Conservation (phyloP, 2,113 vertebrate species). For the Lipotes vexillifer region DNA sequence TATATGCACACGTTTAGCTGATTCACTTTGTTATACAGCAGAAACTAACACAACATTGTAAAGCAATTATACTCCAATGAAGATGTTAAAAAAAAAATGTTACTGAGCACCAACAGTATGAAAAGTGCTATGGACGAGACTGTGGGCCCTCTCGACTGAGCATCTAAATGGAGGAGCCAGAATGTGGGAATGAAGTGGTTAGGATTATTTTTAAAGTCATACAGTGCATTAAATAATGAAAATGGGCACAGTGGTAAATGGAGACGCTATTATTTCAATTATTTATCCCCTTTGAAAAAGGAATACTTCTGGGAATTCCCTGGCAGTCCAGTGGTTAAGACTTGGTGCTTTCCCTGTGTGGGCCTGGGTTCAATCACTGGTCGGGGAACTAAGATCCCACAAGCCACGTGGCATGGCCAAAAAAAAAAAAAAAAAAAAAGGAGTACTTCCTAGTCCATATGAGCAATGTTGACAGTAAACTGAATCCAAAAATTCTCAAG, state of each 20-base stretch:
- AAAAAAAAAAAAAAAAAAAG: too few relatives aligned
- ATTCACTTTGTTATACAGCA: too few relatives aligned
- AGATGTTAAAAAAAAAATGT: background rate
- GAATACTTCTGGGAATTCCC: background rate
- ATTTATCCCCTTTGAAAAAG: background rate
- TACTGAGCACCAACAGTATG: background rate
- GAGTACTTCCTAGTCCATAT: background rate
- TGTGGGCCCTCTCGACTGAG: background rate
- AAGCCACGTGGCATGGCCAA: too few relatives aligned
- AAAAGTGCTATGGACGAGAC: background rate
- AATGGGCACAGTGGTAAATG: background rate
- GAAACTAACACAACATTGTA: too few relatives aligned
- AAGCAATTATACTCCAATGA: too few relatives aligned
- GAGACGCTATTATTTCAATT: background rate
- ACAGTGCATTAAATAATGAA: background rate
- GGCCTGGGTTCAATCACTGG: too few relatives aligned
- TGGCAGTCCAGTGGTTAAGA: too few relatives aligned
- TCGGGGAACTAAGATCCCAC: too few relatives aligned
- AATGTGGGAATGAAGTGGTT: background rate
- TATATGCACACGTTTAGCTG: too few relatives aligned
- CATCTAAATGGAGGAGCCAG: background rate
- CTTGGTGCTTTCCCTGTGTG: too few relatives aligned
- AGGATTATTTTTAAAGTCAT: background rate
- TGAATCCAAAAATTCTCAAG: conserved; percentile 52
- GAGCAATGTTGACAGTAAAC: background rate